Base-by-base conservation (phyloP, 2,113 vertebrate species). In the Podarcis cretensis region DNA sequence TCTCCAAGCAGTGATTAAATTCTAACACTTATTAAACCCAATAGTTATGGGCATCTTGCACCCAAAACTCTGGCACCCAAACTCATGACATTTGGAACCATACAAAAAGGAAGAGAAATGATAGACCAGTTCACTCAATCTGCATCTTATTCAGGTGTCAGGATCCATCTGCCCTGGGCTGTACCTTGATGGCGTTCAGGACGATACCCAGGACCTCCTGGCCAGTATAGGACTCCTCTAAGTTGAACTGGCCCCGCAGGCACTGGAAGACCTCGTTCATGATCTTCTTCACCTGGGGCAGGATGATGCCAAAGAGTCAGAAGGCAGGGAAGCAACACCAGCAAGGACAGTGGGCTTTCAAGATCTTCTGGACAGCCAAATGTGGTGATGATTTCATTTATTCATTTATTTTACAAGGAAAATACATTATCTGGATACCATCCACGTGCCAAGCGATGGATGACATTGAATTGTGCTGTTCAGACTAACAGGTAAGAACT, bases 261-360 rank as follows among this genome's bases (percentile, higher is more conserved):
- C 98, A 98, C 8, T 98, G 99, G 90, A 99, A 99, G 3, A 99
- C 99, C 1, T 97, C 97, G 2, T 99, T 99, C 99, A 99, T 99
- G 88, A 98, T 98, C 74, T 97, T 98, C 96, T 99, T 99, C 35
- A 99, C 98, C 99, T 99, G 95, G 0, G 82, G 21, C 10, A 92
- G 37, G 30, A 40, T 6, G 37, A 74, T 16, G 6, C 16, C 32
- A 2, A 21, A 57, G 30, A 1, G 32, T 75, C 12, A 83, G 54
- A 43, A 43, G 68, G 32, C 21, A 21, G n/a, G 14, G 35, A 9
- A 78, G 32, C 18, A 84, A 20, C 10, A 23, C 54, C 32, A 8
- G 12, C 20, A 32, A 20, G 37, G 37, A 14, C 32, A 16, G 13
- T 6, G 27, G 59, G 35, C 20, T 20, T 37, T 8, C 6, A 9